phyloP scores from a whole-genome alignment of 2,797 vertebrate species.

The Bovichtus diacanthus region DNA sequence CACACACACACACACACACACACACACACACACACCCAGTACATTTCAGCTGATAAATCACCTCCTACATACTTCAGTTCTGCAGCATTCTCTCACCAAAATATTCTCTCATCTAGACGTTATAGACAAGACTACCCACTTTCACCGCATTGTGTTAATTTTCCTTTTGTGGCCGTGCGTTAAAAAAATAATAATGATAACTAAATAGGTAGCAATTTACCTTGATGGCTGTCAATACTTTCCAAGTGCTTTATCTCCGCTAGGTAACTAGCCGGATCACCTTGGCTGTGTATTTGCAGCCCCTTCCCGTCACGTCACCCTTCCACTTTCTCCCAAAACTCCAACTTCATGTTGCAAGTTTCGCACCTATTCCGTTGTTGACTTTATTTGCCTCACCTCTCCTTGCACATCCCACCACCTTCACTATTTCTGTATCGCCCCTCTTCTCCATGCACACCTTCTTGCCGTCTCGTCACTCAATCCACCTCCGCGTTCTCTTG shows the following conservation, averaged over 20 bases:
- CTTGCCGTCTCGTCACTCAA: conserved; percentile 7
- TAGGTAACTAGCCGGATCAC: background rate
- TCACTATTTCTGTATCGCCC: conserved; percentile 42
- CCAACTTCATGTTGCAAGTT: conserved; percentile 21
- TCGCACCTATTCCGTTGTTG: conserved; percentile 22
- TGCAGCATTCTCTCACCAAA: background rate
- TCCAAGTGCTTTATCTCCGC: background rate
- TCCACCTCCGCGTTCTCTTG: conserved; percentile 30
- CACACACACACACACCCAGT: background rate
- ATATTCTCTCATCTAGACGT: background rate
- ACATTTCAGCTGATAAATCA: background rate
- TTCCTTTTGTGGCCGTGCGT: background rate
- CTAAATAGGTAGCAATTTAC: background rate
- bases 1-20: background rate
- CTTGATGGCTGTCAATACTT: conserved; percentile 1
- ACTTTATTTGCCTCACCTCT: conserved; percentile 32
- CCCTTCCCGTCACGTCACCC: conserved; percentile 10
- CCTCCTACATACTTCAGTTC: conserved; percentile 10
- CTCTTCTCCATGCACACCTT: conserved; percentile 1
- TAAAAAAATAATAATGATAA: background rate
- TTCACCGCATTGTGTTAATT: background rate
- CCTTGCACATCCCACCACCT: conserved; percentile 20
- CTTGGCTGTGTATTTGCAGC: conserved; percentile 12
- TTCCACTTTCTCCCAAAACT: conserved; percentile 2
- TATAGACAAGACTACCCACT: background rate